Evolutionary conservation across 2,888 invertebrate species (phyloP), one percentile per base, ranked within the genome.

Genomic region (Mesoligia furuncula): DNA sequence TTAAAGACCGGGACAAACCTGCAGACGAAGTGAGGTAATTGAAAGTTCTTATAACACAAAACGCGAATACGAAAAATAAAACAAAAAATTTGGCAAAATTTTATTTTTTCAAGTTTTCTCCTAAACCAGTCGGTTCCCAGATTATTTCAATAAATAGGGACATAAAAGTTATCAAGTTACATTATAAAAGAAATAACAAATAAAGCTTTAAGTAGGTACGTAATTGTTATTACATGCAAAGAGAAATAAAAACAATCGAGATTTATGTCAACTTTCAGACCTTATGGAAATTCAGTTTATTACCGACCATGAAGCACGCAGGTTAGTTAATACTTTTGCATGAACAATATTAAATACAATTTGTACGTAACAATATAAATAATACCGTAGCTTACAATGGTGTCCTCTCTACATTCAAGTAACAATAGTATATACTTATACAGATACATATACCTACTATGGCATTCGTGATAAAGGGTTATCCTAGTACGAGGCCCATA

Each of bases 221-320:
- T 82, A 76, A 79, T 81, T 81, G 62, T 48, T 82, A 82, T 82
- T 69, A 75, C 69, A 80, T 79, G 80, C 77, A 83, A 82, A 68
- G 66, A 77, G 66, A 80, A 81, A 79, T 81, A 87, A 87, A 85
- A 80, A 85, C 79, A 84, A 79, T 80, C 36, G 75, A 87, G 73
- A 87, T 88, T 87, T 84, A 85, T 79, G 77, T 75, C 48, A 79
- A 75, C 72, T 80, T 87, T 79, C 72, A 78, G 82, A 87, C 80
- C 75, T 77, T 80, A 85, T 79, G 80, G 87, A 81, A 88, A 88
- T 87, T 75, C 39, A 77, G 75, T 88, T 87, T 88, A 88, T 79
- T 83, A 79, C 85, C 78, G 76, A 70, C 80, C 78, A 77, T 79
- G 87, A 82, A 85, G 79, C 88, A 87, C 85, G 88, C 84, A 82